Base-by-base conservation (phyloP, 1,140 invertebrate species). In the Atta texana region DNA sequence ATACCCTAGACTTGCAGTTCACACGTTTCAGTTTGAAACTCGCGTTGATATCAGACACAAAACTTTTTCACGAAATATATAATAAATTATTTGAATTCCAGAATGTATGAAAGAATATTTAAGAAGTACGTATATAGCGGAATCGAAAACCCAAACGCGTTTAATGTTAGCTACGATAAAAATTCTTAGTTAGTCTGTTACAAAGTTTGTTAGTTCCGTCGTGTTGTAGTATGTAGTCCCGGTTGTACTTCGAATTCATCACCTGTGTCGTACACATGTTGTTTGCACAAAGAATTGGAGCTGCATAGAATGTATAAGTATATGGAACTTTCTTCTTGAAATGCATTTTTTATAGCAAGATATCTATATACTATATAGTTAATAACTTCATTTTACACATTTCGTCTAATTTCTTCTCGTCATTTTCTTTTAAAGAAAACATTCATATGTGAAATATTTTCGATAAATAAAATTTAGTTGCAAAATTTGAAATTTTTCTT, bases 241-340 rank as follows among this genome's bases (percentile, higher is more conserved):
- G n/a, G 55, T 18, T 53, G 21, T 8, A 51, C 28, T 72, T 72
- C n/a, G 49, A 53, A 53, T 31, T 72, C 28, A 72, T 55, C 49
- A 34, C 16, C 28, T 64, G 61, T 14, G 28, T 18, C 16, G 61
- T 28, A 72, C 51, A 72, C 49, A 24, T 55, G 24, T 55, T 16
- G 49, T 55, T 31, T 4, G 14, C 24, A 28, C 28, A 31, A 72
- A 55, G 44, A 72, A 72, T 55, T 55, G 28, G 49, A n/a, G 16
- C 16, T 53, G 24, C 24, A 18, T 44, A 71, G 28, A 21, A 18
- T 51, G 16, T 18, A 55, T 28, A n/a, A 8, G 16, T n/a, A 55
- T n/a, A 18, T 16, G 24, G 16, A 72, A 55, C 8, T 55, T 74
- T 8, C 1, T 34, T 55, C 21, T 55, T 55, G 3, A 55, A n/a